Percentiles rank a stretch among this genome's conserved stretches.
These are phyloP conservation scores for Hydrolagus affinis DNA, from an alignment of 2,113 vertebrate species.

Conservation along the genomic window DNA sequence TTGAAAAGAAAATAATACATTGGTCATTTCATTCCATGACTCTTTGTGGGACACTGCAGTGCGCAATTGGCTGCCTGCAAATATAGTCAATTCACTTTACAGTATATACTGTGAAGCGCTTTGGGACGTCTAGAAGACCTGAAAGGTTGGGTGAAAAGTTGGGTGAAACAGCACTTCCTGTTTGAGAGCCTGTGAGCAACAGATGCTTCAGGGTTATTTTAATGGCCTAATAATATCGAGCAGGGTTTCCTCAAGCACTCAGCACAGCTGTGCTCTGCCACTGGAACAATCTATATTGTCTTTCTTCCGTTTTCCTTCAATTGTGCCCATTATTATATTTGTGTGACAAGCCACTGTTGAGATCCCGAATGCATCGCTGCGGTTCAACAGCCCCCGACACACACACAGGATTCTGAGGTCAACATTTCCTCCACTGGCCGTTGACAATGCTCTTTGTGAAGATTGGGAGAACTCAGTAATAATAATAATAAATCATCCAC, in stretches of 20 bases:
- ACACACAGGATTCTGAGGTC: neutral
- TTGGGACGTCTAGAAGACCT: too few species aligned
- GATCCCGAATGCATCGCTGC: too few species aligned
- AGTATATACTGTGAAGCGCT: too few species aligned
- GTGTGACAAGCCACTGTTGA: neutral
- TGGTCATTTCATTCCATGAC: too few species aligned
- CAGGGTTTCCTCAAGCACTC: neutral
- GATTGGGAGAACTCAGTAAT: neutral
- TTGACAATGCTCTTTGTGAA: too few species aligned
- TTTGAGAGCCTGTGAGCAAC: conserved; percentile 38
- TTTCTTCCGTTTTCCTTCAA: neutral
- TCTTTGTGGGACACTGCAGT: too few species aligned
- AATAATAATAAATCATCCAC: neutral
- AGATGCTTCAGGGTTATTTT: conserved; percentile 39
- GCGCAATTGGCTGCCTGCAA: too few species aligned
- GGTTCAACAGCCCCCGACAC: neutral
- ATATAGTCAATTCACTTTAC: too few species aligned
- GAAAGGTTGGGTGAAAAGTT: too few species aligned
- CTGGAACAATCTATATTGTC: fast-evolving
- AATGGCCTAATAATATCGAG: conserved; percentile 13
- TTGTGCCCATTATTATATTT: neutral
- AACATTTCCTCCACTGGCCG: neutral
- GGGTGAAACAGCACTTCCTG: conserved; percentile 29
- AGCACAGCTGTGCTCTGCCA: conserved; percentile 25
- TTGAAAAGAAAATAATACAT: too few species aligned